Evolutionary conservation across 1,140 invertebrate genomes (phyloP).

Genomic region (Calliphora vicina): DNA sequence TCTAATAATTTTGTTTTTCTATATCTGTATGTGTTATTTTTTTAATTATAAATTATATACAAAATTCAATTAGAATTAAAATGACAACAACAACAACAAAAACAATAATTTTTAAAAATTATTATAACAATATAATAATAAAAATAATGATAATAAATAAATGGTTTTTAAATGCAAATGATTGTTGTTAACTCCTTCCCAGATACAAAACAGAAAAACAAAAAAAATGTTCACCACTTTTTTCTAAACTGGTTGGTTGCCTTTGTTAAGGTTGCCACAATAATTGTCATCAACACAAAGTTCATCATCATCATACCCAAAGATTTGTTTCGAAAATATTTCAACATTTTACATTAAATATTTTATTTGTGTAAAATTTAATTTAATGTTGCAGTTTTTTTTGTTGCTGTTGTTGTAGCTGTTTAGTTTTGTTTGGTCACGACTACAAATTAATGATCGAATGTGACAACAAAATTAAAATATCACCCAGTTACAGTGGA

Average conservation of each 20-base stretch:
- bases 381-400: neutral
- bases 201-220: too few relatives aligned
- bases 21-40: constrained; percentile 38
- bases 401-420: neutral
- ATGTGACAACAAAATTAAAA: constrained; percentile 27
- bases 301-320: constrained; percentile 26
- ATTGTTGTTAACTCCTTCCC: constrained; percentile 4
- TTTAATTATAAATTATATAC: constrained; percentile 35
- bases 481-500: neutral
- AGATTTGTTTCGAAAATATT: neutral
- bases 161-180: constrained; percentile 25
- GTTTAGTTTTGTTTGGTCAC: neutral
- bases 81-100: constrained; percentile 13
- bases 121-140: neutral
- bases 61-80: constrained; percentile 35
- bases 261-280: constrained; percentile 11
- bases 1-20: constrained; percentile 43
- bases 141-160: constrained; percentile 19
- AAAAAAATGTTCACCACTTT: neutral
- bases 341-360: neutral
- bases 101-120: neutral
- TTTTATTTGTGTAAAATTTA: neutral
- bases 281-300: constrained; percentile 29
- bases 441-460: constrained; percentile 27
- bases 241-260: neutral